A percentile compares a stretch with the other conserved stretches of the same genome.
Evolutionary conservation across 1,140 invertebrate genomes (phyloP).

Genomic region (Drosophila murphyi): DNA sequence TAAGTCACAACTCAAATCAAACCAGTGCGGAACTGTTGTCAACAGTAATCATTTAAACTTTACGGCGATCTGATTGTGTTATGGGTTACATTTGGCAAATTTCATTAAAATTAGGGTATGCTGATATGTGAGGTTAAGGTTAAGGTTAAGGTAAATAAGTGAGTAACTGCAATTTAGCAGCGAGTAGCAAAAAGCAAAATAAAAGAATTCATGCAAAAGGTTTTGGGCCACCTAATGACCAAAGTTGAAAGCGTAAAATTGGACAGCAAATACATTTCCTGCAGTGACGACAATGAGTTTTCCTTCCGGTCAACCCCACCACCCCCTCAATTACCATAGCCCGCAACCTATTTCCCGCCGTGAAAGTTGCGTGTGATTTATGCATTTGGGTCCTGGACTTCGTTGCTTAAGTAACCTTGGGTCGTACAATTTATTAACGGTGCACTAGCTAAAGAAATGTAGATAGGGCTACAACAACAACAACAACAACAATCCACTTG

Average conservation of each 20-base stretch:
- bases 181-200: conserved; percentile 7
- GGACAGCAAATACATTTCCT: conserved; percentile 58
- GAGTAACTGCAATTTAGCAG: conserved; percentile 60
- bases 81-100: too few relatives aligned
- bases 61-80: too few relatives aligned
- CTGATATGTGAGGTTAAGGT: conserved; percentile 66
- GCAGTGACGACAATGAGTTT: conserved; percentile 35
- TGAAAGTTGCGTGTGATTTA: conserved; percentile 66
- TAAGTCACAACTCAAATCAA: too few relatives aligned
- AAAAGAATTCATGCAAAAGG: conserved; percentile 5
- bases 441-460: conserved; percentile 45
- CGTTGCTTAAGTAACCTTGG: conserved; percentile 66
- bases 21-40: not conserved
- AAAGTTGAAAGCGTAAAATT: conserved; percentile 40
- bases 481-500: conserved; percentile 28
- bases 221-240: conserved; percentile 59
- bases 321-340: not conserved
- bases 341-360: conserved; percentile 39
- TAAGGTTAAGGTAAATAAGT: conserved; percentile 44
- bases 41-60: too few relatives aligned
- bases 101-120: conserved; percentile 55
- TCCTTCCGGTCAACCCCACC: conserved; percentile 17
- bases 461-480: not conserved
- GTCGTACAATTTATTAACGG: conserved; percentile 68
- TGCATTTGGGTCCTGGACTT: conserved; percentile 65